A percentile compares a stretch with the other conserved stretches of the same genome.
These are phyloP conservation scores for Scaptodrosophila lebanonensis DNA, from an alignment of 1,140 invertebrate genomes.

Conservation along the genomic window DNA sequence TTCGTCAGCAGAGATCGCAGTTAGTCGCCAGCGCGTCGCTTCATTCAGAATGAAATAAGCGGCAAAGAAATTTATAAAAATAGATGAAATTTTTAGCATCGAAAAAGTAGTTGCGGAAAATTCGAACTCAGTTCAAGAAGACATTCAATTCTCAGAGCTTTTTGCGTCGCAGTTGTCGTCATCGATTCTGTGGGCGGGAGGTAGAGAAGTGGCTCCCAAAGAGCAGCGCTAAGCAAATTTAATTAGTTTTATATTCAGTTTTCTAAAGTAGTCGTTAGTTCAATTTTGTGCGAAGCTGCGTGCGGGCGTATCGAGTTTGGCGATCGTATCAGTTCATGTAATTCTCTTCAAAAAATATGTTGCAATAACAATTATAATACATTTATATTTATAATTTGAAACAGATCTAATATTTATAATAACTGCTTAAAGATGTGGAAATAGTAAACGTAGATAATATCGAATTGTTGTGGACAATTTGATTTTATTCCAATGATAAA, in stretches of 20 bases:
- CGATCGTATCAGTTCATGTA: conserved; percentile 10
- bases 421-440: too few species aligned
- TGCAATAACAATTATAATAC: neutral
- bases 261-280: conserved; percentile 44
- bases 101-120: conserved; percentile 59
- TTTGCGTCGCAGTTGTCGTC: conserved; percentile 47
- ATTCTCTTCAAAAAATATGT: conserved; percentile 8
- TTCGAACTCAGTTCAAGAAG: conserved; percentile 33
- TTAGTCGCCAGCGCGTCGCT: conserved; percentile 24
- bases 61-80: conserved; percentile 55
- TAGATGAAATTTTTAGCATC: conserved; percentile 55
- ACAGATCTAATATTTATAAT: too few species aligned
- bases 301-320: conserved; percentile 47
- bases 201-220: neutral
- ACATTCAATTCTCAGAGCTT: conserved; percentile 30
- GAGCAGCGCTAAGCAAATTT: conserved; percentile 23
- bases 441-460: too few species aligned
- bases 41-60: conserved; percentile 15
- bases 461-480: too few species aligned
- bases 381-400: neutral
- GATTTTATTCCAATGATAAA: too few species aligned
- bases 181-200: conserved; percentile 45
- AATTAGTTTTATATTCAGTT: conserved; percentile 52
- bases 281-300: conserved; percentile 53
- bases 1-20: too few species aligned